Conservation (phyloP, 2,888 invertebrate species). For the Chaitophorus viminalis region DNA sequence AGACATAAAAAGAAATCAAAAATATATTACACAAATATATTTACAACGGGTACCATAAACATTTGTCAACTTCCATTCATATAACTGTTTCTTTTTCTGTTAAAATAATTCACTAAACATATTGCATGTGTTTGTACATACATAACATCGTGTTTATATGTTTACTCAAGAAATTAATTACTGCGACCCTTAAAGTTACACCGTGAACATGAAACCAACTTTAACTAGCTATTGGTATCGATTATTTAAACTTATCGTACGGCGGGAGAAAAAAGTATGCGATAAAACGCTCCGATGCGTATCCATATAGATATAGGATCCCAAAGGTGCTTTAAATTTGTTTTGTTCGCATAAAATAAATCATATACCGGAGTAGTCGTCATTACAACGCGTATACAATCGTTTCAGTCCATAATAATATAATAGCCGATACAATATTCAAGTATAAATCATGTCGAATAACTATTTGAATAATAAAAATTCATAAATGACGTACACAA, state of each 20-base stretch:
- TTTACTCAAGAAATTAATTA: background rate
- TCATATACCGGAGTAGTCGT: background rate
- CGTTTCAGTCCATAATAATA: slow-evolving; percentile 13
- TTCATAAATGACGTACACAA: background rate
- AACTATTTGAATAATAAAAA: background rate
- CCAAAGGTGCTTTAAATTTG: background rate
- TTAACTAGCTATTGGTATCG: background rate
- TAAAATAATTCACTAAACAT: too few relatives aligned
- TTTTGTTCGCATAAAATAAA: background rate
- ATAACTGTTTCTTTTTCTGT: too few relatives aligned
- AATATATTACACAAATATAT: too few relatives aligned
- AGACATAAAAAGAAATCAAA: too few relatives aligned
- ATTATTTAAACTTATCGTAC: background rate
- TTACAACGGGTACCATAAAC: too few relatives aligned
- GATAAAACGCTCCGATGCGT: background rate
- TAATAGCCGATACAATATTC: slow-evolving; percentile 20
- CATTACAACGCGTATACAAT: background rate
- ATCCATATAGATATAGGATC: background rate
- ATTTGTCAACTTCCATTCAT: too few relatives aligned
- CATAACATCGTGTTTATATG: too few relatives aligned
- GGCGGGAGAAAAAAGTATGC: too few relatives aligned
- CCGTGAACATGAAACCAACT: background rate
- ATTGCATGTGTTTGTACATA: too few relatives aligned
- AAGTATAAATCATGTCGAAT: background rate
- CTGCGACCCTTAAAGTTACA: background rate